Evolutionary conservation across 2,888 invertebrate genomes (phyloP).

Genomic region (Amphipyra berbera): DNA sequence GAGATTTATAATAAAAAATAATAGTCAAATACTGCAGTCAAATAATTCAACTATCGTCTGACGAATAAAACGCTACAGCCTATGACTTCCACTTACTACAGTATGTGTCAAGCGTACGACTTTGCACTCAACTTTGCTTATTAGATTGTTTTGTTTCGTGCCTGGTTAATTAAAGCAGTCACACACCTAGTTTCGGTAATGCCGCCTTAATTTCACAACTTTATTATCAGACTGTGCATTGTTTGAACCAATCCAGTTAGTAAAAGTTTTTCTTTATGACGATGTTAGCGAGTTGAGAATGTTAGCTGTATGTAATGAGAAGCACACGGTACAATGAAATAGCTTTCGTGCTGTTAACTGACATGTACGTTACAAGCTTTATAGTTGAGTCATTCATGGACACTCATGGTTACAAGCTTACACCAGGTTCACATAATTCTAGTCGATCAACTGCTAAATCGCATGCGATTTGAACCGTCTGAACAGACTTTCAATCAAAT

Average conservation of each 20-base stretch:
- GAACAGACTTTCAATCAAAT: too few species aligned
- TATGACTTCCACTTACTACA: slow-evolving; percentile 37
- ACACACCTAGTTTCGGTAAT: slow-evolving; percentile 65
- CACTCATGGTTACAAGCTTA: too few species aligned
- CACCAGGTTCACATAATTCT: too few species aligned
- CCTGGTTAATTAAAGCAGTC: slow-evolving; percentile 76
- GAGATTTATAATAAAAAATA: too few species aligned
- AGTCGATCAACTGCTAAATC: too few species aligned
- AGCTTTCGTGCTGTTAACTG: neutral
- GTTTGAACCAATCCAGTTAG: slow-evolving; percentile 40
- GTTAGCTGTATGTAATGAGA: slow-evolving; percentile 19
- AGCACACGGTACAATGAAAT: neutral
- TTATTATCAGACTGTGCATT: slow-evolving; percentile 50
- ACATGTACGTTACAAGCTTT: slow-evolving; percentile 2
- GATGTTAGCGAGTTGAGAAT: slow-evolving; percentile 1
- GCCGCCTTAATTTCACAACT: slow-evolving; percentile 57
- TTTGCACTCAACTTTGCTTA: slow-evolving; percentile 82
- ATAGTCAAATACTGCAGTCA: too few species aligned
- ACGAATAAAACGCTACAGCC: slow-evolving; percentile 36
- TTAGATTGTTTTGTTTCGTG: slow-evolving; percentile 83
- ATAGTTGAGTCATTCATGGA: slow-evolving; percentile 1
- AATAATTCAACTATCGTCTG: neutral
- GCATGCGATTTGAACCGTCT: too few species aligned
- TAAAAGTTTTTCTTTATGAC: slow-evolving; percentile 40
- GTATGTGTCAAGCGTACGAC: slow-evolving; percentile 70